Conservation (phyloP, 1,140 invertebrate genomes). For the Muscidifurax raptorellus region DNA sequence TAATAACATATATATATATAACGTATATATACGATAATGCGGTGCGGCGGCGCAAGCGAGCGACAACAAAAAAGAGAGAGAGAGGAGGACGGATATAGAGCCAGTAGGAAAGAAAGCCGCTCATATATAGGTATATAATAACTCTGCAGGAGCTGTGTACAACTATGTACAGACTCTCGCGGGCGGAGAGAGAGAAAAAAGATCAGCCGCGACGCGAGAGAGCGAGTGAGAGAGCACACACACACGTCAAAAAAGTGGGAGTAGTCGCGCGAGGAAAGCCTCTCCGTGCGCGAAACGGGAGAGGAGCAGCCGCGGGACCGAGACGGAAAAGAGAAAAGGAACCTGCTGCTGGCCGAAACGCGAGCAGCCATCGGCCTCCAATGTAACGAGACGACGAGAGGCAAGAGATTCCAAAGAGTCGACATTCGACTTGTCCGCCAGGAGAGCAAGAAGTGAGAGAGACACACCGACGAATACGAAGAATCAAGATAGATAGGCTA, state of each 20-base stretch:
- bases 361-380: background rate
- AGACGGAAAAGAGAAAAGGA: slow-evolving; percentile 40
- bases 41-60: background rate
- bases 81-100: slow-evolving; percentile 21
- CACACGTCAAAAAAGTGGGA: slow-evolving; percentile 53
- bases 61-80: background rate
- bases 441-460: background rate
- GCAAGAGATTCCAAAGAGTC: background rate
- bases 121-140: slow-evolving; percentile 31
- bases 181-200: slow-evolving; percentile 5
- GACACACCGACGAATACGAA: background rate
- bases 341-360: background rate
- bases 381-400: slow-evolving; percentile 34
- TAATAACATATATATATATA: background rate
- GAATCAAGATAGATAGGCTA: background rate
- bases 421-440: background rate
- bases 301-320: background rate
- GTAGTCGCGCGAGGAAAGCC: slow-evolving; percentile 42
- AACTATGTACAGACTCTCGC: background rate
- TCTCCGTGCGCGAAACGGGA: background rate
- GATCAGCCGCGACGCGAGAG: slow-evolving; percentile 18
- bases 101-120: background rate
- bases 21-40: background rate
- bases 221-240: slow-evolving; percentile 37
- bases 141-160: background rate